A percentile compares a stretch with the other conserved stretches of the same genome.
Evolutionary conservation across 2,113 vertebrate species (phyloP).

Genomic region (Lonchura striata): DNA sequence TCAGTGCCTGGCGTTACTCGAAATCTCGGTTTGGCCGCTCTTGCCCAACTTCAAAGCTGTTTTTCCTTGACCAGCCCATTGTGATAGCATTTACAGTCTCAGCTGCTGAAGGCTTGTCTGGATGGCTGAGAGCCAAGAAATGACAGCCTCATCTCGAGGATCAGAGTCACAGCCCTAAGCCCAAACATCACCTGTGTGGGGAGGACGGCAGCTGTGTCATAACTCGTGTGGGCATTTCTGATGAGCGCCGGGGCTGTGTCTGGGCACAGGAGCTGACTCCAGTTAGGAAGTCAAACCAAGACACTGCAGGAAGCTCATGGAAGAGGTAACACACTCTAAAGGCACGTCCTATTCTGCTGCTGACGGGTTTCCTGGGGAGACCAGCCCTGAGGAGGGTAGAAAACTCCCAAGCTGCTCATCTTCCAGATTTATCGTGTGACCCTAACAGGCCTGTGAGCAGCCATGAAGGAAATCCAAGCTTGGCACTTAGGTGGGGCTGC

Average conservation of each 20-base stretch:
- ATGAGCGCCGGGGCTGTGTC: neutral
- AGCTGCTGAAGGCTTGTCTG: neutral
- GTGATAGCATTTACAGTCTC: neutral
- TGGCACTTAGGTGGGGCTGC: neutral
- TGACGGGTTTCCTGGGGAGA: conserved; percentile 22
- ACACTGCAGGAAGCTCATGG: neutral
- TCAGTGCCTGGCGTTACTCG: conserved; percentile 7
- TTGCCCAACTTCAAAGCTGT: conserved; percentile 22
- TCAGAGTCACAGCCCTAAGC: neutral
- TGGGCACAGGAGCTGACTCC: neutral
- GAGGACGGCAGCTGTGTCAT: neutral
- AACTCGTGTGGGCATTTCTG: neutral
- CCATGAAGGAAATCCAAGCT: neutral
- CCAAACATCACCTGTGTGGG: neutral
- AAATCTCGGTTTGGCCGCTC: conserved; percentile 25
- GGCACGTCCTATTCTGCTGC: neutral
- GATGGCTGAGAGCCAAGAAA: conserved; percentile 48
- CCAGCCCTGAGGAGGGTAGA: neutral
- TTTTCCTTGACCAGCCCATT: conserved; percentile 4
- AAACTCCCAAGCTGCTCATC: neutral
- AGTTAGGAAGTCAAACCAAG: neutral
- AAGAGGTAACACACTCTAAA: neutral
- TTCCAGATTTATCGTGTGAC: neutral
- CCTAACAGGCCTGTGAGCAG: neutral
- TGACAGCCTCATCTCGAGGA: conserved; percentile 10